A percentile compares a stretch with the other conserved stretches of the same genome.
These are phyloP conservation scores for Homalodisca vitripennis DNA, from an alignment of 1,140 invertebrate species.

Conservation along the genomic window DNA sequence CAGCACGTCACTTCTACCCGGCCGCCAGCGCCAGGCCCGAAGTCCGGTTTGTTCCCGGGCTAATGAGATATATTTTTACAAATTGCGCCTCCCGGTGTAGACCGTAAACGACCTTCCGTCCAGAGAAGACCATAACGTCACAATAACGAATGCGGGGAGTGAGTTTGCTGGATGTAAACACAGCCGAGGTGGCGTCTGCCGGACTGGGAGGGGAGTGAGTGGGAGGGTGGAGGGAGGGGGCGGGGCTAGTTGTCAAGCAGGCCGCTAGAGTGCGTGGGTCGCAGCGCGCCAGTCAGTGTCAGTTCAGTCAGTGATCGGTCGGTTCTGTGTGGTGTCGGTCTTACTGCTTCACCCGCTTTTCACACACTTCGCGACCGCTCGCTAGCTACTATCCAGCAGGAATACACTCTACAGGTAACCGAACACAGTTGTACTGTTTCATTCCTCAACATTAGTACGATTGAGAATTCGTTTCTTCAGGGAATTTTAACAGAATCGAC, in stretches of 20 bases:
- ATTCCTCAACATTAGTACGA: background rate
- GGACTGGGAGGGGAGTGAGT: background rate
- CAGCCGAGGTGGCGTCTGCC: slow-evolving; percentile 1
- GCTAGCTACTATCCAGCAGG: slow-evolving; percentile 14
- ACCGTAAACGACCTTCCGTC: background rate
- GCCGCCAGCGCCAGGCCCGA: background rate
- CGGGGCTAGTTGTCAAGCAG: slow-evolving; percentile 10
- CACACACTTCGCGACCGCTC: slow-evolving; percentile 21
- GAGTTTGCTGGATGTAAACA: slow-evolving; percentile 10
- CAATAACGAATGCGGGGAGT: slow-evolving; percentile 1
- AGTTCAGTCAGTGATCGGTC: slow-evolving; percentile 9
- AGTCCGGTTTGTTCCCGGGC: background rate
- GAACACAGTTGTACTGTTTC: background rate
- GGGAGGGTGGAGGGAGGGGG: background rate
- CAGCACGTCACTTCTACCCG: background rate
- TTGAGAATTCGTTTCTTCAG: background rate
- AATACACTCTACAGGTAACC: slow-evolving; percentile 11
- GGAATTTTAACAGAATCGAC: background rate
- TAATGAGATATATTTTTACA: background rate
- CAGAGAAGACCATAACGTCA: background rate
- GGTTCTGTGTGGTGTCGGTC: slow-evolving; percentile 2
- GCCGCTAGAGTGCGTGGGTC: slow-evolving; percentile 21
- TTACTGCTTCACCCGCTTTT: slow-evolving; percentile 13
- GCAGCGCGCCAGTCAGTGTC: slow-evolving; percentile 19
- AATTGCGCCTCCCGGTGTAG: background rate